Evolutionary conservation across 2,797 vertebrate species (phyloP).

Genomic region (Acropternis orthonyx): DNA sequence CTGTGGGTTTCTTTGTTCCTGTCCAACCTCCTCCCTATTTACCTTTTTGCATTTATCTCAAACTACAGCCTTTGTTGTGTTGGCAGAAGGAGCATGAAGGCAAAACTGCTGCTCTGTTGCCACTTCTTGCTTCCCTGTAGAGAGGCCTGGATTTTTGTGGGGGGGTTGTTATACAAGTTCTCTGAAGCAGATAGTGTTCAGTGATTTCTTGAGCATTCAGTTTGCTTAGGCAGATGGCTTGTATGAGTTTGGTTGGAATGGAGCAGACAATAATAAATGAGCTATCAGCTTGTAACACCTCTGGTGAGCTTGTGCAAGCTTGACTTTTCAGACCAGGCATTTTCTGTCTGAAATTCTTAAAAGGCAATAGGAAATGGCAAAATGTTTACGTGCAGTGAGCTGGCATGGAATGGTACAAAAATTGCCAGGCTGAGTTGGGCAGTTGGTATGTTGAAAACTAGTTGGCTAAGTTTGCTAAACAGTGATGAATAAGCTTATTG

Average conservation of each 20-base stretch:
- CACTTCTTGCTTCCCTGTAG: not conserved
- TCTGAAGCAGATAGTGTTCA: not conserved
- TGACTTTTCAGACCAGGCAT: not conserved
- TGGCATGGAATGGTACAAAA: not conserved
- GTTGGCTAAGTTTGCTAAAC: not conserved
- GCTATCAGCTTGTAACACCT: not conserved
- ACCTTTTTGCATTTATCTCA: not conserved
- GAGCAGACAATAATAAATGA: not conserved
- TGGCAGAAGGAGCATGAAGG: not conserved
- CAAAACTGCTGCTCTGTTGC: not conserved
- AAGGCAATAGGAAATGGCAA: conserved; percentile 12
- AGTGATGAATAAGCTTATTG: not conserved
- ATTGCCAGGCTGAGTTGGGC: not conserved
- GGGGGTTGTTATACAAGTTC: not conserved
- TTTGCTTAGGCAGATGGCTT: not conserved
- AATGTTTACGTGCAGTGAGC: not conserved
- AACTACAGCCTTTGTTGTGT: accelerated
- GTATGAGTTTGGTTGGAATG: not conserved
- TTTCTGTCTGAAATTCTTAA: not conserved
- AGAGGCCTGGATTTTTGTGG: not conserved
- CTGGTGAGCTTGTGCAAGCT: not conserved
- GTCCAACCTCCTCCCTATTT: not conserved
- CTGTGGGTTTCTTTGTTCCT: not conserved
- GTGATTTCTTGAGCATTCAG: not conserved
- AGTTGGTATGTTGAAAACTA: not conserved